Percentiles rank a stretch among this genome's conserved stretches.
phyloP scores from a whole-genome alignment of 1,140 invertebrate genomes.

The Scylla paramamosain region DNA sequence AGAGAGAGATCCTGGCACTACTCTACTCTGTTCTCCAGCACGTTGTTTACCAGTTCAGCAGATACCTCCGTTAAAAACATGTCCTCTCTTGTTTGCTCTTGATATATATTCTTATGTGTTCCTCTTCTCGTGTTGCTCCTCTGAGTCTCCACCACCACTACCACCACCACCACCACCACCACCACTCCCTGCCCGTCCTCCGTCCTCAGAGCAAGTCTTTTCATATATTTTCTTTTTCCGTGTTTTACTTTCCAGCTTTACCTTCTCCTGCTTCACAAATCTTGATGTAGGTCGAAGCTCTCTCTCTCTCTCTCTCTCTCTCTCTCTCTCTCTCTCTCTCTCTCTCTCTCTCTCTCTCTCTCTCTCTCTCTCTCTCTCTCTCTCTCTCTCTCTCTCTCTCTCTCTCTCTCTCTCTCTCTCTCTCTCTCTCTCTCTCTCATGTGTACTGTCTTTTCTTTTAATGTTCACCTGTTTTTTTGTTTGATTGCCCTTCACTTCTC shows the following conservation, averaged over 20 bases:
- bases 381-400: slow-evolving; percentile 31
- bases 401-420: neutral
- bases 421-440: neutral
- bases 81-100: too few species aligned
- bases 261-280: neutral
- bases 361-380: too few species aligned
- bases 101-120: too few species aligned
- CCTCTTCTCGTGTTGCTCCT: neutral
- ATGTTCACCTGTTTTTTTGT: neutral
- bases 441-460: neutral
- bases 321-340: slow-evolving; percentile 47
- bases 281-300: too few species aligned
- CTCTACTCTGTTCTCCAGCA: too few species aligned
- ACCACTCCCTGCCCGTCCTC: neutral
- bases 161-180: neutral
- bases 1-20: too few species aligned
- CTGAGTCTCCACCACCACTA: neutral
- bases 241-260: too few species aligned
- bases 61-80: too few species aligned
- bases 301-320: slow-evolving; percentile 43
- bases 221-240: too few species aligned
- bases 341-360: slow-evolving; percentile 37
- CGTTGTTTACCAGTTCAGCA: too few species aligned
- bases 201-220: too few species aligned
- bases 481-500: neutral